Conservation (phyloP, 2,888 invertebrate species). For the Cyrtodaria siliqua region DNA sequence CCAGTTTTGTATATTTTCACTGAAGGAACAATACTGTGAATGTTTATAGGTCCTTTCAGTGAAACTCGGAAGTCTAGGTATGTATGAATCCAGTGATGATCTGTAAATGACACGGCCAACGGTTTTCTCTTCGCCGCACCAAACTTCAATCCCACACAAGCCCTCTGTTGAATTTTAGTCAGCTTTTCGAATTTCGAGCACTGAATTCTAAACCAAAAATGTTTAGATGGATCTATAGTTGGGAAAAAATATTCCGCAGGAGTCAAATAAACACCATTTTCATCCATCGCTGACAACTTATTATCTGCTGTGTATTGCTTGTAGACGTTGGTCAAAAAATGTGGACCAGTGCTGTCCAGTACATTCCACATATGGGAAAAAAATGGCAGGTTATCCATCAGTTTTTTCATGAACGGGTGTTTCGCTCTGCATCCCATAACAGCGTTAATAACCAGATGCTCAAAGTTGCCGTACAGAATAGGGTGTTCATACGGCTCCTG, state of each 20-base stretch:
- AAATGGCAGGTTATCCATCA: constrained; percentile 73
- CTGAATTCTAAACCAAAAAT: constrained; percentile 71
- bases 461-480: constrained; percentile 78
- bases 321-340: constrained; percentile 74
- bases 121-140: constrained; percentile 68
- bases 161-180: constrained; percentile 69
- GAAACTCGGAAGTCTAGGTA: constrained; percentile 74
- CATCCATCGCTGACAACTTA: constrained; percentile 38
- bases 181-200: constrained; percentile 72
- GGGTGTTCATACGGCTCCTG: constrained; percentile 82
- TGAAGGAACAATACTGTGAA: constrained; percentile 29
- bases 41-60: constrained; percentile 69
- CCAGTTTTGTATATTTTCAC: constrained; percentile 27
- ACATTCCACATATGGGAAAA: constrained; percentile 80
- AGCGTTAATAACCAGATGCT: constrained; percentile 80
- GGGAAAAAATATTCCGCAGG: constrained; percentile 82
- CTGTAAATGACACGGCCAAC: constrained; percentile 71
- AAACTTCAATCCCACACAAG: constrained; percentile 76
- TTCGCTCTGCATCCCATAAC: constrained; percentile 76
- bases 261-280: constrained; percentile 72
- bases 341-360: constrained; percentile 82
- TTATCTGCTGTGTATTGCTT: constrained; percentile 64
- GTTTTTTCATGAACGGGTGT: constrained; percentile 79
- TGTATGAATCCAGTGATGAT: constrained; percentile 82
- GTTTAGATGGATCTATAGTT: constrained; percentile 77